Conservation (phyloP, 2,888 invertebrate genomes). For the Heteropelma amictum region DNA sequence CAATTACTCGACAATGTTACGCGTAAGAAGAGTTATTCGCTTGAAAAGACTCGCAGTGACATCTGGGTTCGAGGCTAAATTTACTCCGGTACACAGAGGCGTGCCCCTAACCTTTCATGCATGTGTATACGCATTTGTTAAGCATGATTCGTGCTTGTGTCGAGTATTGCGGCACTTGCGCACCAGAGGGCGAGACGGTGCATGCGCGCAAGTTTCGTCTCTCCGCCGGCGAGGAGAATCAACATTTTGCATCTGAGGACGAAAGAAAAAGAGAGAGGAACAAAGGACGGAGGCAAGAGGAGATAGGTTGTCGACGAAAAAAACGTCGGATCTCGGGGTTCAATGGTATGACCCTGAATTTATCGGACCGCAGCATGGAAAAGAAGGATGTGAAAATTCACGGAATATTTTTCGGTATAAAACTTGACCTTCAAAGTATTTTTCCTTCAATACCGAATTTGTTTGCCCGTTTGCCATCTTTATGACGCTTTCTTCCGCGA, state of each 20-base stretch:
- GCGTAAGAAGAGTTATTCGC: neutral
- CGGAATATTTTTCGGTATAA: too few species aligned
- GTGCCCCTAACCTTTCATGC: slow-evolving; percentile 40
- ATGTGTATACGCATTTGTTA: neutral
- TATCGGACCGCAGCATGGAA: slow-evolving; percentile 33
- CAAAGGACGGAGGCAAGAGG: too few species aligned
- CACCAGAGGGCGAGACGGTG: slow-evolving; percentile 3
- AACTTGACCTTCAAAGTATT: too few species aligned
- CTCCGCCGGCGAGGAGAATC: neutral
- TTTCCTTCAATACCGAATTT: too few species aligned
- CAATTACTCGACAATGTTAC: neutral
- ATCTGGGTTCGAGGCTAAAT: slow-evolving; percentile 60
- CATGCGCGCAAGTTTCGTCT: neutral
- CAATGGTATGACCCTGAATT: slow-evolving; percentile 61
- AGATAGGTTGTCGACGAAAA: slow-evolving; percentile 32
- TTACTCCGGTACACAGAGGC: slow-evolving; percentile 59
- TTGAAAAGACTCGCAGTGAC: slow-evolving; percentile 15
- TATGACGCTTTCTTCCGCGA: too few species aligned
- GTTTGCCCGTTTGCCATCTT: too few species aligned
- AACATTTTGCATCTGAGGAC: slow-evolving; percentile 21
- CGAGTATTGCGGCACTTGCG: neutral
- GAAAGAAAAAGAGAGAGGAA: slow-evolving; percentile 14
- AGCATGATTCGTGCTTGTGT: neutral
- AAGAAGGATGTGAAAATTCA: neutral
- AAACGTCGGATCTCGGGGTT: slow-evolving; percentile 52